Conservation (phyloP, 2,797 vertebrate species). For the Microctenopoma lineatum region DNA sequence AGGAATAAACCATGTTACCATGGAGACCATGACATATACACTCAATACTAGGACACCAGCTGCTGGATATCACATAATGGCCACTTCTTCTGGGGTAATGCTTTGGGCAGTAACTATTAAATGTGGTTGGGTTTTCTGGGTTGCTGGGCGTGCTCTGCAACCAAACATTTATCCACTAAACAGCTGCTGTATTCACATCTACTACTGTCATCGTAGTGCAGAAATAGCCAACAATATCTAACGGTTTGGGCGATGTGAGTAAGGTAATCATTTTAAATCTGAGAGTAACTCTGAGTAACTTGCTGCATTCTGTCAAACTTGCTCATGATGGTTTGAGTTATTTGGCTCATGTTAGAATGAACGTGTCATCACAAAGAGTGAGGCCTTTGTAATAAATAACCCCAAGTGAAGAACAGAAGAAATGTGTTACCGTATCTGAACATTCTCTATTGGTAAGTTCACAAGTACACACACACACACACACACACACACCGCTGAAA, state of each 20-base stretch:
- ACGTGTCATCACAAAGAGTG: not conserved
- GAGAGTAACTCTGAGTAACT: not conserved
- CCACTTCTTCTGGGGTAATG: slow-evolving; percentile 61
- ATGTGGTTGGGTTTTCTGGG: slow-evolving; percentile 67
- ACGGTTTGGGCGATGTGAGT: slow-evolving; percentile 17
- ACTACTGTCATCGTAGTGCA: slow-evolving; percentile 31
- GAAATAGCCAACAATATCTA: slow-evolving; percentile 30
- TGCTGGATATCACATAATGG: slow-evolving; percentile 70
- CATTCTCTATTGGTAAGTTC: slow-evolving; percentile 1
- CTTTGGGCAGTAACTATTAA: slow-evolving; percentile 69
- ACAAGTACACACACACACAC: too few relatives aligned
- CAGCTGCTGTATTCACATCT: slow-evolving; percentile 51
- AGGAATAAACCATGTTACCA: slow-evolving; percentile 58
- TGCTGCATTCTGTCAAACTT: too few relatives aligned
- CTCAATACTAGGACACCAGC: slow-evolving; percentile 65
- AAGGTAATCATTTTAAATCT: not conserved
- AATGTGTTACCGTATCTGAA: not conserved
- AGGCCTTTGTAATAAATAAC: not conserved
- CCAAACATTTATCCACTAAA: slow-evolving; percentile 65
- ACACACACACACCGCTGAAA: slow-evolving; percentile 23
- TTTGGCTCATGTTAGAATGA: not conserved
- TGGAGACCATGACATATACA: slow-evolving; percentile 70
- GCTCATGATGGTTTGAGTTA: not conserved
- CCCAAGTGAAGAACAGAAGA: slow-evolving; percentile 1
- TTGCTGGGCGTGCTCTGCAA: slow-evolving; percentile 78